A percentile compares a stretch with the other conserved stretches of the same genome.
Evolutionary conservation across 1,140 invertebrate genomes (phyloP).

Genomic region (Polyergus mexicanus): DNA sequence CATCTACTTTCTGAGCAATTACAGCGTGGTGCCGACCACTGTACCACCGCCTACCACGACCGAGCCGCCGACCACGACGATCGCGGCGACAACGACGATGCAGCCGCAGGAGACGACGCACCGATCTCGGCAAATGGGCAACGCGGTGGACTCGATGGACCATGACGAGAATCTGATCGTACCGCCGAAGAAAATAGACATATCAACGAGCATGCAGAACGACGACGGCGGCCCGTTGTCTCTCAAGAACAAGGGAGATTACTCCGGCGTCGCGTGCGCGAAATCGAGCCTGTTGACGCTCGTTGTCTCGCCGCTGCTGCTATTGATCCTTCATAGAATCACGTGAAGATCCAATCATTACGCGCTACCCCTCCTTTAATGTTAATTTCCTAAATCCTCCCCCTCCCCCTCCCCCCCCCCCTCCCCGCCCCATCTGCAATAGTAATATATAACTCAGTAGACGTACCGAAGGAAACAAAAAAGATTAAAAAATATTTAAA

Average conservation of each 20-base stretch:
- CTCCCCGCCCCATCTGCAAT: slow-evolving; percentile 56
- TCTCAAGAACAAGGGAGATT: slow-evolving; percentile 79
- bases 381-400: slow-evolving; percentile 70
- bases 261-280: slow-evolving; percentile 48
- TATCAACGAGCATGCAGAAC: slow-evolving; percentile 76
- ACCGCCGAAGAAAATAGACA: slow-evolving; percentile 78
- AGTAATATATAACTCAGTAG: slow-evolving; percentile 73
- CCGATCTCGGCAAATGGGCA: not conserved
- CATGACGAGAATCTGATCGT: slow-evolving; percentile 81
- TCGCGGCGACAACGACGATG: slow-evolving; percentile 84
- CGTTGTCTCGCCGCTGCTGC: slow-evolving; percentile 48
- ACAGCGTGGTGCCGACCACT: slow-evolving; percentile 92
- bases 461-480: slow-evolving; percentile 51
- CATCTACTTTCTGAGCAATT: slow-evolving; percentile 91
- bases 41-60: slow-evolving; percentile 91
- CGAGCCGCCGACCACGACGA: slow-evolving; percentile 89
- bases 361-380: slow-evolving; percentile 2
- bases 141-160: slow-evolving; percentile 14
- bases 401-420: slow-evolving; percentile 3
- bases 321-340: slow-evolving; percentile 73
- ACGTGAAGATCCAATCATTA: slow-evolving; percentile 78
- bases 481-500: slow-evolving; percentile 53
- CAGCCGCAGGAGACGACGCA: slow-evolving; percentile 43
- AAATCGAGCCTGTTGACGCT: slow-evolving; percentile 63
- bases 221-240: slow-evolving; percentile 81